phyloP scores from a whole-genome alignment of 2,888 invertebrate genomes.

The Bimastos eiseni region DNA sequence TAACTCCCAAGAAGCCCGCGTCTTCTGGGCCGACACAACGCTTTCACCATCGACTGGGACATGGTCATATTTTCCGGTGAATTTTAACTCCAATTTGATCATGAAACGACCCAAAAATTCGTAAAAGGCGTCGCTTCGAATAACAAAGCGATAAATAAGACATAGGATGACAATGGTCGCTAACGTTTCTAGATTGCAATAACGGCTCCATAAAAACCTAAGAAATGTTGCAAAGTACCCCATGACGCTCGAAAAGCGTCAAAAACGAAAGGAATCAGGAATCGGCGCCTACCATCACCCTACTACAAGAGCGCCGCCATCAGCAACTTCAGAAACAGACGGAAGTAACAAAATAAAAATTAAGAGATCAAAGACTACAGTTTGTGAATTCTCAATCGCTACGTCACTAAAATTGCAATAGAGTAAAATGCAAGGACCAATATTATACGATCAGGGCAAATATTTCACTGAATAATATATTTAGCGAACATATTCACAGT shows the following conservation, averaged over 20 bases:
- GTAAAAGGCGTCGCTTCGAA: slow-evolving; percentile 34
- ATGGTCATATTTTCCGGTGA: slow-evolving; percentile 41
- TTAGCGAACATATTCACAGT: too few relatives aligned
- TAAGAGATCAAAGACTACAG: background rate
- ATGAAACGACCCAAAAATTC: slow-evolving; percentile 37
- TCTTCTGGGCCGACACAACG: slow-evolving; percentile 37
- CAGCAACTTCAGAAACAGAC: background rate
- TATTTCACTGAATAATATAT: too few relatives aligned
- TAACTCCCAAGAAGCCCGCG: slow-evolving; percentile 72
- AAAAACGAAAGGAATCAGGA: slow-evolving; percentile 3
- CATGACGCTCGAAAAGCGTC: slow-evolving; percentile 4
- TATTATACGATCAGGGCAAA: too few relatives aligned
- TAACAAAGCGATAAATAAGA: slow-evolving; percentile 30
- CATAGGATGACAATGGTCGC: slow-evolving; percentile 28
- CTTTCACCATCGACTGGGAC: slow-evolving; percentile 30
- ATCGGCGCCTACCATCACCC: background rate
- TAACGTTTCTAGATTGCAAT: slow-evolving; percentile 29
- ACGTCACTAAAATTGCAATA: too few relatives aligned
- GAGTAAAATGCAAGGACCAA: too few relatives aligned
- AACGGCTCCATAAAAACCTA: slow-evolving; percentile 31
- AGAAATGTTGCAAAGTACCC: background rate
- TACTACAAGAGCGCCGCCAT: background rate
- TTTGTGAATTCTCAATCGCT: background rate
- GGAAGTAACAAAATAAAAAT: background rate
- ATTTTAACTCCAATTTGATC: slow-evolving; percentile 38